These are phyloP conservation scores for Nemotelus nigrinus DNA, from an alignment of 2,888 invertebrate genomes.

Conservation along the genomic window DNA sequence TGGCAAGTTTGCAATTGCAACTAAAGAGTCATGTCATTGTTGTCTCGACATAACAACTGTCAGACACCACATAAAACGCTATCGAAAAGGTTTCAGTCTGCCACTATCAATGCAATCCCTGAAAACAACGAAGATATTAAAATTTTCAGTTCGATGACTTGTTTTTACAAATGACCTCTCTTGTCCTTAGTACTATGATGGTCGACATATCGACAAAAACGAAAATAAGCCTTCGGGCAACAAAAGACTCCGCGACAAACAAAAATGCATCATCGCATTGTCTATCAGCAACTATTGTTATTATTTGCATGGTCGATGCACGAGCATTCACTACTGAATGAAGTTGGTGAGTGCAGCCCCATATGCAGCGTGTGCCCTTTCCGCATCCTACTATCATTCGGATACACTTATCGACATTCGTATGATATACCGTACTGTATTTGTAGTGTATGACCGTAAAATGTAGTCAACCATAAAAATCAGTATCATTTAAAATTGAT, in stretches of 20 bases:
- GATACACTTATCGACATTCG: not conserved
- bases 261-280: slow-evolving; percentile 35
- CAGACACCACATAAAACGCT: too few species aligned
- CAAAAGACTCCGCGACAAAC: slow-evolving; percentile 13
- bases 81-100: not conserved
- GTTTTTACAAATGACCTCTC: slow-evolving; percentile 17
- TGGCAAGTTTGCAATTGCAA: slow-evolving; percentile 13
- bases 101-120: not conserved
- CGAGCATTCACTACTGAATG: not conserved
- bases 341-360: not conserved
- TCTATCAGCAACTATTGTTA: slow-evolving; percentile 40
- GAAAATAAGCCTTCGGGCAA: not conserved
- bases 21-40: slow-evolving; percentile 27
- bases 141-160: slow-evolving; percentile 27
- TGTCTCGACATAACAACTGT: slow-evolving; percentile 19
- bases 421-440: not conserved
- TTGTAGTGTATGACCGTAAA: slow-evolving; percentile 24
- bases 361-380: not conserved
- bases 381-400: not conserved
- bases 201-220: not conserved
- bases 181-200: slow-evolving; percentile 1
- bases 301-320: slow-evolving; percentile 13
- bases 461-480: slow-evolving; percentile 35
- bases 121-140: not conserved
- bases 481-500: slow-evolving; percentile 38